Base-by-base conservation (phyloP, 2,797 vertebrate genomes). In the Allobates femoralis region DNA sequence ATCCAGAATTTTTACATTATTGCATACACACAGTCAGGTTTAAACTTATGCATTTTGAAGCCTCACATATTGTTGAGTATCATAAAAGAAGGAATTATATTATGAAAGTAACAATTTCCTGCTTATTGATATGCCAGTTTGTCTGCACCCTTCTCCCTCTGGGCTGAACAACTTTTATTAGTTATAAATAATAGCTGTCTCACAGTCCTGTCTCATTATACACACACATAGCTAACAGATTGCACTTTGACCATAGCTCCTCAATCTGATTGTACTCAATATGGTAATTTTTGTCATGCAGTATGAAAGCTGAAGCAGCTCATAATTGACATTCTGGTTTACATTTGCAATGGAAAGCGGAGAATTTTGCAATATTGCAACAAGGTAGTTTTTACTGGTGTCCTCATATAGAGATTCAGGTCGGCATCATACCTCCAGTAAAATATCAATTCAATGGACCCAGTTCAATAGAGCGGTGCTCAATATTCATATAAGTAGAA, bases 111-210 rank as follows among this genome's bases (percentile, higher is more conserved):
- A 46, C 67, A 41, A 83, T 83, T 83, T 73, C 55, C 67, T 83
- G 51, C 53, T 73, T 73, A 83, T 83, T 83, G 81, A 83, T 73
- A 83, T 83, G 67, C 53, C 53, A 83, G 53, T 55, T 83, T 53
- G 58, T 46, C 81, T 55, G 67, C 81, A 83, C 51, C 67, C 81
- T 83, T 83, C 81, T 83, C 34, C 28, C 51, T 41, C 46, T 55
- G 80, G 53, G 67, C 67, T 83, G 53, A 73, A 58, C 81, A 83
- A 83, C 81, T 73, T 83, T 83, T 83, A 73, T 83, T 73, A 83
- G n/a, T 67, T 74, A 73, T 83, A 83, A 83, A 83, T 83, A 83
- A 56, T 83, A 74, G 66, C 81, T 83, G 81, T 83, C 81, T 83
- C 53, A 30, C 53, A 82, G 81, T 37, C 67, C 81, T 83, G 81